These are phyloP conservation scores for Drosophila mauritiana DNA, from an alignment of 1,140 invertebrate genomes.

Conservation along the genomic window DNA sequence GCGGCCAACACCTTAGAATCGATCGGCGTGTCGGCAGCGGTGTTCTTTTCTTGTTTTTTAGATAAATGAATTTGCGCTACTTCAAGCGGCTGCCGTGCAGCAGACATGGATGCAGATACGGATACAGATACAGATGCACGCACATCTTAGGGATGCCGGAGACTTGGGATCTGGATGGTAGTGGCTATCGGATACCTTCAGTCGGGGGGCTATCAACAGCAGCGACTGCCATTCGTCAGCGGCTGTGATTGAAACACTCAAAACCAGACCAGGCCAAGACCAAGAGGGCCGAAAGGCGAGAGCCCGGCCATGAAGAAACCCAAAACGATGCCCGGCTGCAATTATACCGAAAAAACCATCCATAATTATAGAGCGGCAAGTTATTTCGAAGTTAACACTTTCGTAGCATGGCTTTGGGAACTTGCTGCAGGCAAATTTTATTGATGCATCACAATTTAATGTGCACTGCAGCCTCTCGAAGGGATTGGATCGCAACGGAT, in stretches of 20 bases:
- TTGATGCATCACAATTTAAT: slow-evolving; percentile 84
- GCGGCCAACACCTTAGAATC: slow-evolving; percentile 73
- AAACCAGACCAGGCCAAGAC: slow-evolving; percentile 16
- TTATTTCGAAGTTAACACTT: slow-evolving; percentile 84
- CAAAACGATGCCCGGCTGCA: slow-evolving; percentile 49
- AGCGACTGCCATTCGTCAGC: slow-evolving; percentile 72
- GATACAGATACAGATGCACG: slow-evolving; percentile 31
- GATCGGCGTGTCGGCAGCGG: slow-evolving; percentile 67
- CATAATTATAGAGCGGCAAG: slow-evolving; percentile 84
- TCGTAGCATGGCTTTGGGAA: slow-evolving; percentile 83
- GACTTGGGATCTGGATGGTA: slow-evolving; percentile 2
- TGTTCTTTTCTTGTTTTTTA: slow-evolving; percentile 70
- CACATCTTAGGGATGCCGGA: slow-evolving; percentile 34
- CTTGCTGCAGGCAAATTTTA: slow-evolving; percentile 81
- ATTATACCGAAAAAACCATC: slow-evolving; percentile 81
- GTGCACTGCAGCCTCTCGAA: slow-evolving; percentile 56
- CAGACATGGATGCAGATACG: slow-evolving; percentile 30
- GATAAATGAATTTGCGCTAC: slow-evolving; percentile 82
- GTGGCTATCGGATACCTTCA: not conserved
- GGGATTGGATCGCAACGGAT: slow-evolving; percentile 22
- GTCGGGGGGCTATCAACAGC: slow-evolving; percentile 61
- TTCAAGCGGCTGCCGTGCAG: slow-evolving; percentile 73
- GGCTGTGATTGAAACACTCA: slow-evolving; percentile 77
- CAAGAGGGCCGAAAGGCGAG: not conserved
- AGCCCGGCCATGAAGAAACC: slow-evolving; percentile 3